Percentiles rank a stretch among this genome's conserved stretches.
Conservation (phyloP, 2,888 invertebrate species). For the Drosophila koepferae region DNA sequence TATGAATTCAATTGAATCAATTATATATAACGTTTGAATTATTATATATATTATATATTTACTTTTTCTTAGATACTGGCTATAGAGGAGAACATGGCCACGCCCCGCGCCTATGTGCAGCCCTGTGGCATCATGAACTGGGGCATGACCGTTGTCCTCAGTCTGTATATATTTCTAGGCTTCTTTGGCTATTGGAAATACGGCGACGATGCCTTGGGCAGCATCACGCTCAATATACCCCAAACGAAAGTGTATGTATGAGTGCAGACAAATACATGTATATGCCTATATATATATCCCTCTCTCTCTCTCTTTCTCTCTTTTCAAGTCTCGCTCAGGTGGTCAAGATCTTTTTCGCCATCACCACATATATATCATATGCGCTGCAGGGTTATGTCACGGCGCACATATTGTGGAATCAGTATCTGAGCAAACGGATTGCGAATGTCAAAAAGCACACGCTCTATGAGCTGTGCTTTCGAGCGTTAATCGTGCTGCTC, state of each 20-base stretch:
- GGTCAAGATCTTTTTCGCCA: conserved; percentile 93
- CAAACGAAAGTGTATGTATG: conserved; percentile 88
- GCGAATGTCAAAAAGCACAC: conserved; percentile 87
- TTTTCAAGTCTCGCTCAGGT: conserved; percentile 89
- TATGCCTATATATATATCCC: neutral
- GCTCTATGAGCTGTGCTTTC: conserved; percentile 90
- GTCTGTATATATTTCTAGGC: conserved; percentile 93
- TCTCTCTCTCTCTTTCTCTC: neutral
- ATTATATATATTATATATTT: too few species aligned
- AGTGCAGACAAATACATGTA: neutral
- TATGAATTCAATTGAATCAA: too few species aligned
- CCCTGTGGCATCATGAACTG: conserved; percentile 95
- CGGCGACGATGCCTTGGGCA: conserved; percentile 90
- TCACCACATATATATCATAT: conserved; percentile 97
- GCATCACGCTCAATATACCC: conserved; percentile 96
- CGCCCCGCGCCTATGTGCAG: conserved; percentile 94
- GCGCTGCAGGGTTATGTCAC: conserved; percentile 99
- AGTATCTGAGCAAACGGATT: conserved; percentile 88
- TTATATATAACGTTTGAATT: too few species aligned
- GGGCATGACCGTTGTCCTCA: conserved; percentile 94
- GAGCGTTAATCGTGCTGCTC: conserved; percentile 89
- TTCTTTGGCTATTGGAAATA: conserved; percentile 97
- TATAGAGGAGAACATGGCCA: conserved; percentile 97
- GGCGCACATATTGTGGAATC: conserved; percentile 95
- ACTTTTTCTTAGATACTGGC: too few species aligned